Base-by-base conservation (phyloP, 2,113 vertebrate genomes). In the Tupaia chinensis region DNA sequence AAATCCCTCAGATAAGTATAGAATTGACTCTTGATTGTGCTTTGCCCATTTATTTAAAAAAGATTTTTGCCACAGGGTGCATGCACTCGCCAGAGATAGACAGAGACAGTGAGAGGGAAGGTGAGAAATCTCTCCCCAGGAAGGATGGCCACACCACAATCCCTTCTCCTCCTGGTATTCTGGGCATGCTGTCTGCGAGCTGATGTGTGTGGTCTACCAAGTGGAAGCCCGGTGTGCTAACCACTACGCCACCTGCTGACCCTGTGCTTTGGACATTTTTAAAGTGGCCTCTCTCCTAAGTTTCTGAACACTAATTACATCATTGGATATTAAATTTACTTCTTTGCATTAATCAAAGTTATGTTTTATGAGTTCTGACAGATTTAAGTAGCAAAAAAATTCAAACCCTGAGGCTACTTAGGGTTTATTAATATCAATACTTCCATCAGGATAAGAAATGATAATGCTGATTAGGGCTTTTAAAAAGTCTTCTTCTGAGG, bases 301-400 rank as follows among this genome's bases (percentile, higher is more conserved):
- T 53, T 73, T 95, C 89, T 66, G 25, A 66, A 73, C 27, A 95
- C 72, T 96, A 96, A 94, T 93, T 94, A 82, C 9, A 93, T 87
- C 88, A 93, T 60, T 82, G 74, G 16, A 76, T 87, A 20, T 63
- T 93, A n/a, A 70, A 91, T 68, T 63, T 89, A 93, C 91, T 93
- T 97, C 63, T 96, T 94, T 93, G 69, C 63, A 83, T 96, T 95
- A 93, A 95, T 93, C 74, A 88, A 95, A 91, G 23, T 32, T 96
- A 22, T 68, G 22, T 94, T 97, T 95, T 66, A 81, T 95, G 68
- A 89, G 20, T 94, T 63, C 69, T 91, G 77, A 90, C 77, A 95
- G 23, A 83, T 95, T 79, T 96, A 92, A 89, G 84, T 78, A 69
- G 73, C 88, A 95, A 95, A 87, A 32, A 87, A 92, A 83, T 93